Evolutionary conservation across 2,113 vertebrate species (phyloP), one percentile per base, ranked within the genome.

Genomic region (Calyptomena viridis): DNA sequence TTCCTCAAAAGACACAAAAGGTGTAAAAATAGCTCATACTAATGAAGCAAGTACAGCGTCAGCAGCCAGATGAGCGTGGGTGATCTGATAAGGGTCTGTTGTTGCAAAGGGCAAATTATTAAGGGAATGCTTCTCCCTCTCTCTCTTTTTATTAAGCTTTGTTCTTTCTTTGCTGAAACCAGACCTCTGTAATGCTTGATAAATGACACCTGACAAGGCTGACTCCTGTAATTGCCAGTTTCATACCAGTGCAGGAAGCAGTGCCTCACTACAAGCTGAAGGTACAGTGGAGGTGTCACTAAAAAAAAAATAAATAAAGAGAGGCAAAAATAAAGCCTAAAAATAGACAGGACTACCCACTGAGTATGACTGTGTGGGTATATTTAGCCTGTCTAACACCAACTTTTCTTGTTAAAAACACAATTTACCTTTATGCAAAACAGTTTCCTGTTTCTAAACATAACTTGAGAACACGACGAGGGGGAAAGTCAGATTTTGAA

Each of bases 1-100:
- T 99, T 99, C 98, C 98, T 99, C 98, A 99, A 99, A 99, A 99
- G 98, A 99, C 97, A 99, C 98, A 99, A 99, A 98, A 98, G 98
- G 97, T 96, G 94, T 98, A 99, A 98, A 99, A 99, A 99, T 99
- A 99, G 98, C 94, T 96, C 37, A 2, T 97, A 95, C 82, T 96
- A 97, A 98, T 98, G 96, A 98, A 97, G 98, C 98, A 98, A 98
- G 98, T 98, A 96, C 87, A 97, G 98, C 98, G 98, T 98, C 96
- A 98, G 96, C 98, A 98, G 97, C 98, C 98, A 98, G 97, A 98
- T 98, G 98, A 98, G 97, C 91, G 99, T 99, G 98, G 98, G 99
- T 97, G 98, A 98, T 98, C 97, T 97, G 97, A 98, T 97, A 97
- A 98, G 97, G 96, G 92, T 97, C 94, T 94, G 86, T 37, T 97